Percentiles rank a stretch among this genome's conserved stretches.
phyloP scores from a whole-genome alignment of 2,888 invertebrate species.

The Acleris emargana region DNA sequence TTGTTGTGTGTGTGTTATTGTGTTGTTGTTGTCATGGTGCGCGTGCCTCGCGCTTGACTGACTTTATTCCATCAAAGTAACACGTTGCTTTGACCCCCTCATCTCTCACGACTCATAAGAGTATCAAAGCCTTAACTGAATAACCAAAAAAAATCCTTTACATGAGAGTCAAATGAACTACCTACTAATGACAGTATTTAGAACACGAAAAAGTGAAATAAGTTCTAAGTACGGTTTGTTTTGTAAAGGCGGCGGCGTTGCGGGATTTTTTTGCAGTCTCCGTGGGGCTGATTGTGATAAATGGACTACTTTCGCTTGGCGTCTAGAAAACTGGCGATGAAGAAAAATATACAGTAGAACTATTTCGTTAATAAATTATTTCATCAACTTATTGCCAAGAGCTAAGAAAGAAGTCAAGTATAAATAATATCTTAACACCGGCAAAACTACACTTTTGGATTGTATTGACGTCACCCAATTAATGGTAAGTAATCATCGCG shows the following conservation, averaged over 20 bases:
- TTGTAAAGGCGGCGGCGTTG: slow-evolving; percentile 34
- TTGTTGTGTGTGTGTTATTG: no score
- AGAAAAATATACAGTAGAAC: slow-evolving; percentile 4
- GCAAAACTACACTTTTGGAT: no score
- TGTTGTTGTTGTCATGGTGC: background rate
- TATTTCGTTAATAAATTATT: background rate
- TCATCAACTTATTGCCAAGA: no score
- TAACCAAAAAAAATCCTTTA: background rate
- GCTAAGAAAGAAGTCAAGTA: no score
- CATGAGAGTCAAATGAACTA: slow-evolving; percentile 4
- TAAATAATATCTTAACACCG: no score
- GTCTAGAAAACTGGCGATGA: slow-evolving; percentile 15
- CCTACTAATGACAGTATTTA: slow-evolving; percentile 20
- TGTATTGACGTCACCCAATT: no score
- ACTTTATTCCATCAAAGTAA: no score
- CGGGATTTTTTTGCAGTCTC: slow-evolving; percentile 50
- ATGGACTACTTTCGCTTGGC: slow-evolving; percentile 46
- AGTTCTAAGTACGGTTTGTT: slow-evolving; percentile 27
- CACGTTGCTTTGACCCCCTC: no score
- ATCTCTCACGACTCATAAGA: background rate
- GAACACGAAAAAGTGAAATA: slow-evolving; percentile 17
- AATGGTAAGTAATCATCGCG: no score
- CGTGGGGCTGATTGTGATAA: slow-evolving; percentile 67
- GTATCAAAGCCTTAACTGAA: background rate
- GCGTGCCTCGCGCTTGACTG: background rate